These are phyloP conservation scores for Eunapius fragilis DNA, from an alignment of 37 sponge, comb jelly and placozoan species.

Conservation along the genomic window DNA sequence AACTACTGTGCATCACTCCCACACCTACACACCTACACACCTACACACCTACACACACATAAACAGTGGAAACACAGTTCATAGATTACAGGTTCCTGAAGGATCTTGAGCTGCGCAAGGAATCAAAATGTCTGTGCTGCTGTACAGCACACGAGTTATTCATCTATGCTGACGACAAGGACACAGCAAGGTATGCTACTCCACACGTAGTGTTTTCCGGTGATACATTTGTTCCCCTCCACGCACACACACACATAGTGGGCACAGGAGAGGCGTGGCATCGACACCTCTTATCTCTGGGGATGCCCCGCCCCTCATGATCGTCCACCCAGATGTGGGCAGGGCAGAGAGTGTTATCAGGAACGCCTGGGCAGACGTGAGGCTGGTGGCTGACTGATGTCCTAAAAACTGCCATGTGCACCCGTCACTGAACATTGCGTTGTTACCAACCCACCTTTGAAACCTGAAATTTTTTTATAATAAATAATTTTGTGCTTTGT, in stretches of 20 bases:
- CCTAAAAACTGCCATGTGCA: too few species aligned
- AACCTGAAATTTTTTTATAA: too few species aligned
- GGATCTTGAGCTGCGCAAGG: conserved; percentile 78
- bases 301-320: conserved; percentile 58
- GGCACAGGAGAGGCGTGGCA: background rate
- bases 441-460: too few species aligned
- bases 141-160: conserved; percentile 79
- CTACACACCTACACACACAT: background rate
- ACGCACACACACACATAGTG: too few species aligned
- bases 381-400: conserved; percentile 73
- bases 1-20: too few species aligned
- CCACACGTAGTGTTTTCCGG: too few species aligned
- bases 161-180: conserved; percentile 90
- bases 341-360: conserved; percentile 77
- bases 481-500: too few species aligned
- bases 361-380: conserved; percentile 85
- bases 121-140: conserved; percentile 82
- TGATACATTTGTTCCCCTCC: too few species aligned
- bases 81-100: conserved; percentile 89
- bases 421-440: too few species aligned
- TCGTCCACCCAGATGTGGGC: conserved; percentile 74
- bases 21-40: background rate
- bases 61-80: conserved; percentile 81
- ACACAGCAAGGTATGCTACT: conserved; percentile 45
- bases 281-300: background rate